Base-by-base conservation (phyloP, 2,113 vertebrate species). In the Eolophus roseicapilla region DNA sequence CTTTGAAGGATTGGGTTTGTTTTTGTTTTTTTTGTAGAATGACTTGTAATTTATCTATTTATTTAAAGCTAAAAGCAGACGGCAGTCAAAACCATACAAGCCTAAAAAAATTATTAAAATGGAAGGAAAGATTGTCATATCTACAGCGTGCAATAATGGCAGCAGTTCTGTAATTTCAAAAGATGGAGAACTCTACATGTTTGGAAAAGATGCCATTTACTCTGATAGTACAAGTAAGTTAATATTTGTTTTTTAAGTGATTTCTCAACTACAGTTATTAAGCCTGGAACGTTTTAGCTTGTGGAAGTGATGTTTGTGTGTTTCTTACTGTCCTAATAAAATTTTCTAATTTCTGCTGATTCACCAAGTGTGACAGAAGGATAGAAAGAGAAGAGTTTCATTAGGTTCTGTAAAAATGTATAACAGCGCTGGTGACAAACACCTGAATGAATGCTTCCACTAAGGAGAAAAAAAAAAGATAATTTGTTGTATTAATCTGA, bases 51-150 rank as follows among this genome's bases (percentile, higher is more conserved):
- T 86, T 97, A 44, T 90, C 86, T 92, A 29, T 64, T 74, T 80
- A 59, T 91, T 84, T 96, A 55, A 95, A 99, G 99, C 99, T 92
- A 99, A 99, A 97, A 99, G 99, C 97, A 98, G 99, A 86, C 98
- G 99, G 73, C 99, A 99, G 62, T 99, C 99, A 91, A 99, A 99
- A 97, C 99, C 99, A 5, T 99, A 99, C 96, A 99, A 99, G 92
- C 99, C 99, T 82, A 99, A 99, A 98, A 99, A 99, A 98, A 99
- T 99, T 91, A 99, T 99, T 95, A 99, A 99, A 98, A 98, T 99
- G 96, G 99, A 99, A 98, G 99, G 99, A 83, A 99, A 99, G 97
- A 98, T 97, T 63, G 99, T 99, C 9, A 97, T 99, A 33, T 98
- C 98, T 91, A 99, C 99, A 23, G 99, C 99, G 0, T 99, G 99